phyloP scores from a whole-genome alignment of 2,113 vertebrate genomes.

The Caranx ignobilis region DNA sequence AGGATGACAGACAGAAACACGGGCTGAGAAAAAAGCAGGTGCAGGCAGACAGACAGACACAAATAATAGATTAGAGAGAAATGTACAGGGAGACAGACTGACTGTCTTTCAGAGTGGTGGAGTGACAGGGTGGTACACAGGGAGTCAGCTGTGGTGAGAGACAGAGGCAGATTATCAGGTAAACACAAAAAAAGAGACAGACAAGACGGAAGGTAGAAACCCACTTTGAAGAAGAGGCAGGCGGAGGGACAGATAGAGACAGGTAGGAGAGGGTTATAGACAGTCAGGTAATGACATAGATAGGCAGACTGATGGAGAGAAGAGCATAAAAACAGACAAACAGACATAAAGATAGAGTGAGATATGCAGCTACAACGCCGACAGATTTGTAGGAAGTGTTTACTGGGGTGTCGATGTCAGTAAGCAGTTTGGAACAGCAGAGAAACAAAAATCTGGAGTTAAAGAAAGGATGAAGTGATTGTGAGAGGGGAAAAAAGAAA shows the following conservation, averaged over 20 bases:
- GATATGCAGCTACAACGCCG: conserved; percentile 43
- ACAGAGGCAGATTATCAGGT: conserved; percentile 59
- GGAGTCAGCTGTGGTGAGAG: conserved; percentile 40
- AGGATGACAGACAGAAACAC: conserved; percentile 47
- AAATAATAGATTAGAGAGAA: conserved; percentile 64
- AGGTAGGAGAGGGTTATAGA: conserved; percentile 7
- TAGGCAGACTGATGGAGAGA: conserved; percentile 30
- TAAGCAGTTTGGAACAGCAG: conserved; percentile 32
- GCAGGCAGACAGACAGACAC: conserved; percentile 27
- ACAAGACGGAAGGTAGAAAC: conserved; percentile 13
- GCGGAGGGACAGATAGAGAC: conserved; percentile 16
- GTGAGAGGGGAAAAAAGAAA: conserved; percentile 39
- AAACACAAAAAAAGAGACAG: conserved; percentile 41
- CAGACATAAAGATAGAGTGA: conserved; percentile 22
- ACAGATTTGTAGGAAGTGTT: conserved; percentile 42
- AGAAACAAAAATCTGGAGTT: conserved; percentile 34
- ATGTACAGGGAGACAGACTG: conserved; percentile 45
- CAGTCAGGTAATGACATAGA: conserved; percentile 30
- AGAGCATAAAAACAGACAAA: conserved; percentile 35
- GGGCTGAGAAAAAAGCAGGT: conserved; percentile 20
- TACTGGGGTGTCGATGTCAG: conserved; percentile 30
- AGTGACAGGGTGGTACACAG: conserved; percentile 52
- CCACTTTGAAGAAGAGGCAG: conserved; percentile 20
- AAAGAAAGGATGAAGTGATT: conserved; percentile 24
- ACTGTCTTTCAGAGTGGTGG: conserved; percentile 40